Percentiles rank a stretch among this genome's conserved stretches.
Evolutionary conservation across 2,888 invertebrate genomes (phyloP).

Genomic region (Oasisia sp.): DNA sequence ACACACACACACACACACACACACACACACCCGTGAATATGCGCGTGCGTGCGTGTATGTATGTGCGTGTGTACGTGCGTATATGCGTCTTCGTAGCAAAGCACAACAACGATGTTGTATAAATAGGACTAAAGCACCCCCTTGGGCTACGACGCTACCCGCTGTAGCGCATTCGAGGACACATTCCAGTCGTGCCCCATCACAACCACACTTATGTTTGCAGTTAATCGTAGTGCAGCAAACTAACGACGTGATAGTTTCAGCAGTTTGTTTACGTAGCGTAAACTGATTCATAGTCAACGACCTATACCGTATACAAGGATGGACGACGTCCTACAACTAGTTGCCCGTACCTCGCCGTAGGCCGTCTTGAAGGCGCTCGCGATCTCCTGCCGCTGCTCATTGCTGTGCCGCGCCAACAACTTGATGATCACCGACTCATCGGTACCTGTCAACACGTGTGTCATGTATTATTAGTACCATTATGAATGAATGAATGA

Average conservation of each 20-base stretch:
- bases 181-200: not conserved
- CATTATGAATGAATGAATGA: no score
- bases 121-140: not conserved
- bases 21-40: no score
- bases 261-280: no score
- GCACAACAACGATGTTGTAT: not conserved
- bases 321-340: not conserved
- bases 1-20: no score
- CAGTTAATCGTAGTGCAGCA: no score
- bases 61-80: no score
- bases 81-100: not conserved
- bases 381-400: constrained; percentile 45
- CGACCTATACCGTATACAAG: not conserved
- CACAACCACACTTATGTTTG: no score
- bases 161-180: not conserved
- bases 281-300: no score
- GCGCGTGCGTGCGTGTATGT: no score
- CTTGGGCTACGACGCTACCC: not conserved
- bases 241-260: no score
- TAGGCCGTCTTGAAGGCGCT: constrained; percentile 45
- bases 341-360: constrained; percentile 43
- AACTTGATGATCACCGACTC: constrained; percentile 42
- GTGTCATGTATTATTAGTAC: not conserved
- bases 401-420: constrained; percentile 40
- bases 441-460: constrained; percentile 39